Evolutionary conservation across 2,888 invertebrate genomes (phyloP).

Genomic region (Bombylius major): DNA sequence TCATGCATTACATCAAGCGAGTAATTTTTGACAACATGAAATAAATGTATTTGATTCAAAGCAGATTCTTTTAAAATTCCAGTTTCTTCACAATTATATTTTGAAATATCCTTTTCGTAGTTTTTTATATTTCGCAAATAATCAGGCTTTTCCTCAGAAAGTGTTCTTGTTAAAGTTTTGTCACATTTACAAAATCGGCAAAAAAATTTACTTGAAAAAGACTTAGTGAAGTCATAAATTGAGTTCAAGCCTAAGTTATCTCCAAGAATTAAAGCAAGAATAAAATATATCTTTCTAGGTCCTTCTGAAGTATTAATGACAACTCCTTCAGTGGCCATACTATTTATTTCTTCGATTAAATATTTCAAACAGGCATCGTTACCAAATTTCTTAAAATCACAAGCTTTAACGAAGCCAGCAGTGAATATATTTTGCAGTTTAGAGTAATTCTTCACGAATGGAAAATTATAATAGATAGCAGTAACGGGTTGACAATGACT

Average conservation of each 20-base stretch:
- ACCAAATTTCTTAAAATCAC: no score
- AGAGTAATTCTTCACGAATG: no score
- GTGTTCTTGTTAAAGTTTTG: conserved; percentile 9
- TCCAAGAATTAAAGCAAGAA: no score
- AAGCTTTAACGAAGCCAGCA: no score
- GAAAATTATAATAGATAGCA: no score
- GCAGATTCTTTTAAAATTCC: conserved; percentile 12
- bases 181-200: conserved; percentile 14
- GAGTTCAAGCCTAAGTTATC: conserved; percentile 15
- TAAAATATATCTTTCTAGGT: no score
- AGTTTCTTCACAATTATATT: conserved; percentile 10
- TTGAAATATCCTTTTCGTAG: conserved; percentile 10
- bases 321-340: no score
- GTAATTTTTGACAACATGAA: conserved; percentile 16
- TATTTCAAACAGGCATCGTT: no score
- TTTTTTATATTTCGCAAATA: conserved; percentile 11
- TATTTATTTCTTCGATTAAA: no score
- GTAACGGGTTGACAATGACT: no score
- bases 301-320: no score
- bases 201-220: conserved; percentile 15
- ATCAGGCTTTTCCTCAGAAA: conserved; percentile 7
- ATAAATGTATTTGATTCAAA: conserved; percentile 10
- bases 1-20: conserved; percentile 19
- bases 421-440: no score
- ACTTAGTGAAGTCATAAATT: conserved; percentile 14